Base-by-base conservation (phyloP, 2,888 invertebrate genomes). In the Amblyjoppa fuscipennis region DNA sequence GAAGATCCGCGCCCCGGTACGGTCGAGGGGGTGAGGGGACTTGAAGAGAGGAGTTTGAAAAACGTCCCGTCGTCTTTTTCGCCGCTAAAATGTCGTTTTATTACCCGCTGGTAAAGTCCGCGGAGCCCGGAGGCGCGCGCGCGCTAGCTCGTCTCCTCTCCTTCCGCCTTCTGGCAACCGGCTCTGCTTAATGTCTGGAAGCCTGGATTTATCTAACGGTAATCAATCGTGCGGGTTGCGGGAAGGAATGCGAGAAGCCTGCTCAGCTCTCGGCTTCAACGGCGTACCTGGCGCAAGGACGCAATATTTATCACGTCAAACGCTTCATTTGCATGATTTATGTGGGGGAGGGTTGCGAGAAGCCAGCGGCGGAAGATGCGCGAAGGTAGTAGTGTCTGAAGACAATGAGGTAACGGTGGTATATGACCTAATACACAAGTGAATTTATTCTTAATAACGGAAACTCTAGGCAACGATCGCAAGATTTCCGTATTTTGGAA, bases 261-360 rank as follows among this genome's bases (percentile, higher is more conserved):
- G 83, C 83, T 66, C 45, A 59, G 41, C 75, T 49, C 45, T 45
- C 45, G 45, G 81, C 45, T 80, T 86, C 53, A 59, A 28, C 56
- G 66, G 6, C n/a, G 41, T 56, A 66, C 56, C 34, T 41, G 59
- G 45, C 69, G 88, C 89, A 90, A 91, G 88, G 89, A 89, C 90
- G 91, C 90, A 92, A 92, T 93, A 93, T 93, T 93, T 93, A 93
- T 93, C 93, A 93, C 92, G 92, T 91, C 92, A 91, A 92, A 92
- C 90, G 92, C 90, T 93, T 93, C 91, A 92, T 92, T 93, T 92
- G 90, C 92, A 93, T 93, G 93, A 93, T 93, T 93, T 91, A 93
- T 92, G 90, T 90, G 87, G 59, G 70, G 41, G 80, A 76, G 81
- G 66, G 34, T 64, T 9, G 11, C 41, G 41, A 41, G 9, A 41